Percentiles rank a stretch among this genome's conserved stretches.
phyloP scores from a whole-genome alignment of 1,140 invertebrate genomes.

The Drosophila leontia region DNA sequence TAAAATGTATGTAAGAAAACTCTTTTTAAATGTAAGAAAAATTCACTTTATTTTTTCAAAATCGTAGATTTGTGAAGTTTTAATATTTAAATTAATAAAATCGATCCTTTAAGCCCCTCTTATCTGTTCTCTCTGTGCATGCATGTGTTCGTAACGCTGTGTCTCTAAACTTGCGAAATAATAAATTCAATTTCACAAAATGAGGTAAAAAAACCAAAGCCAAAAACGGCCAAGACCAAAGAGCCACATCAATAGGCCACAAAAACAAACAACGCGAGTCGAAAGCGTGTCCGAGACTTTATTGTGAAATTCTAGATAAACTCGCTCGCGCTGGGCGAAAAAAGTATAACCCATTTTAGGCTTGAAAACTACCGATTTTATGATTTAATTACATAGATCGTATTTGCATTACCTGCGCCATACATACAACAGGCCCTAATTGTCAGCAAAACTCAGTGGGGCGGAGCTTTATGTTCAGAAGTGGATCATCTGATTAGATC shows the following conservation, averaged over 20 bases:
- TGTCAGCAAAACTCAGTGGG: not conserved
- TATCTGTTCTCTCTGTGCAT: conserved; percentile 6
- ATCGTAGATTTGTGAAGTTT: no score
- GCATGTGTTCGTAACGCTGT: conserved; percentile 29
- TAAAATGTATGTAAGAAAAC: not conserved
- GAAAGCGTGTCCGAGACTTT: conserved; percentile 60
- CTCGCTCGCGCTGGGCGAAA: conserved; percentile 2
- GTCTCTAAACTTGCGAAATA: conserved; percentile 68
- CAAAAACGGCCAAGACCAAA: conserved; percentile 51
- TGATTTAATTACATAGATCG: conserved; percentile 1
- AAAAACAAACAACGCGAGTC: conserved; percentile 28
- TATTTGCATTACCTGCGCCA: not conserved
- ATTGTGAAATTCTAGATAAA: conserved; percentile 73
- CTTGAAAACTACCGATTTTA: conserved; percentile 21
- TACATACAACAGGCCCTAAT: not conserved
- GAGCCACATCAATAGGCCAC: conserved; percentile 13
- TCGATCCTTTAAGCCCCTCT: no score
- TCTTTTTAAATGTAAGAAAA: no score
- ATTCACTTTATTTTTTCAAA: no score
- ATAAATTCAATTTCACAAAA: conserved; percentile 81
- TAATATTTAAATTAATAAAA: not conserved
- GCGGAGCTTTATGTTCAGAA: conserved; percentile 9
- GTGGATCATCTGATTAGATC: conserved; percentile 19
- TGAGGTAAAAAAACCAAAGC: conserved; percentile 40
- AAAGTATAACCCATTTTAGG: not conserved